Evolutionary conservation across 2,797 vertebrate genomes (phyloP).

Genomic region (Rhinella marina): DNA sequence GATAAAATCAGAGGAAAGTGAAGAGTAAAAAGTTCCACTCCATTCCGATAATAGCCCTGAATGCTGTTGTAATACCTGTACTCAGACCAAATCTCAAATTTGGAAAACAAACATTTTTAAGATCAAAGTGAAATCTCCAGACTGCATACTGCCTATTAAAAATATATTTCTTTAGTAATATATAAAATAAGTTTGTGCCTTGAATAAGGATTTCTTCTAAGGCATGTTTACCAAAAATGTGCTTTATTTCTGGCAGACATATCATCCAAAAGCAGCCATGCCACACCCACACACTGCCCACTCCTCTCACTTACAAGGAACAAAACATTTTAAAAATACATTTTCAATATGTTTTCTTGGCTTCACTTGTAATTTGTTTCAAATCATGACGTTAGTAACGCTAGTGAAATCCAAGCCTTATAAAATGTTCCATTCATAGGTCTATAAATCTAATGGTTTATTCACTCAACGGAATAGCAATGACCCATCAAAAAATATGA

Average conservation of each 20-base stretch:
- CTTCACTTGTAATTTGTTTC: slow-evolving; percentile 44
- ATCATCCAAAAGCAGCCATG: slow-evolving; percentile 51
- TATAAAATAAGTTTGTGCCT: slow-evolving; percentile 27
- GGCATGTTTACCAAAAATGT: slow-evolving; percentile 30
- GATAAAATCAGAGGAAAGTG: background rate
- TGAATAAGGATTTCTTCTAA: slow-evolving; percentile 36
- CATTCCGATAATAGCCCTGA: background rate
- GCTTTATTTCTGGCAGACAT: slow-evolving; percentile 25
- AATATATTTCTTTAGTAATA: background rate
- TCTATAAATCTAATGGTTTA: background rate
- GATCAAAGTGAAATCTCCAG: background rate
- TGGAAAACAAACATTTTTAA: background rate
- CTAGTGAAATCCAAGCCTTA: background rate
- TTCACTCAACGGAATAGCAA: background rate
- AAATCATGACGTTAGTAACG: slow-evolving; percentile 34
- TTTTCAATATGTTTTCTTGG: slow-evolving; percentile 45
- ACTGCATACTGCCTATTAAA: background rate
- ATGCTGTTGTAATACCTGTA: background rate
- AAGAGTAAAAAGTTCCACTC: background rate
- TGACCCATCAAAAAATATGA: too few species aligned
- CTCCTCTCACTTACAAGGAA: slow-evolving; percentile 43
- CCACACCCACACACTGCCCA: slow-evolving; percentile 44
- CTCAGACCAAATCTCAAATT: background rate
- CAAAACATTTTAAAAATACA: slow-evolving; percentile 54
- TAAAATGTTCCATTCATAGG: slow-evolving; percentile 30